These are phyloP conservation scores for Andrena bucephala DNA, from an alignment of 2,888 invertebrate species.

Conservation along the genomic window DNA sequence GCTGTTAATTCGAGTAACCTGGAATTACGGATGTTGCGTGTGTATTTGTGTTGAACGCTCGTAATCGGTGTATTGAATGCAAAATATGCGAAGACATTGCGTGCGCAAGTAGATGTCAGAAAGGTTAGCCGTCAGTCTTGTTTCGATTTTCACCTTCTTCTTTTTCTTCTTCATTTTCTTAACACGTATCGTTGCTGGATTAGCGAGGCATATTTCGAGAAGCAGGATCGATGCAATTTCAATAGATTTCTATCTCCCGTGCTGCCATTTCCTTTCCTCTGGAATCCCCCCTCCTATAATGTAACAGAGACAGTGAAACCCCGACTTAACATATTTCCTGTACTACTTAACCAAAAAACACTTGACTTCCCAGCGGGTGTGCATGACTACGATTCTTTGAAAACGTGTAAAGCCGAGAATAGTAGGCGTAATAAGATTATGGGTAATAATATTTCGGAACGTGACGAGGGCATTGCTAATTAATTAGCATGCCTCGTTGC, in stretches of 20 bases:
- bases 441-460: conserved; percentile 17
- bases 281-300: background rate
- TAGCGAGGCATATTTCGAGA: background rate
- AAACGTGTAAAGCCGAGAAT: background rate
- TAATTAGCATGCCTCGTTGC: too few species aligned
- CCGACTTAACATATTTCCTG: too few species aligned
- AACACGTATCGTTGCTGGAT: background rate
- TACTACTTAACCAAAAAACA: too few species aligned
- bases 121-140: conserved; percentile 70
- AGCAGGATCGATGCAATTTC: background rate
- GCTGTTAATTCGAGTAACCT: background rate
- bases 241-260: background rate
- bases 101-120: conserved; percentile 78
- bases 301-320: too few species aligned
- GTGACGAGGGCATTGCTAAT: too few species aligned
- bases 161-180: background rate
- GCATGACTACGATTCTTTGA: too few species aligned
- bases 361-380: too few species aligned
- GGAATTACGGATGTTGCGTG: conserved; percentile 62
- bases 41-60: conserved; percentile 69
- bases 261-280: background rate
- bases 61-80: conserved; percentile 79
- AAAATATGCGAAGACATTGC: conserved; percentile 72
- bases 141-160: conserved; percentile 1
- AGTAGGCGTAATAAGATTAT: background rate